Evolutionary conservation across 2,113 vertebrate genomes (phyloP), one percentile per base, ranked within the genome.

Genomic region (human): DNA sequence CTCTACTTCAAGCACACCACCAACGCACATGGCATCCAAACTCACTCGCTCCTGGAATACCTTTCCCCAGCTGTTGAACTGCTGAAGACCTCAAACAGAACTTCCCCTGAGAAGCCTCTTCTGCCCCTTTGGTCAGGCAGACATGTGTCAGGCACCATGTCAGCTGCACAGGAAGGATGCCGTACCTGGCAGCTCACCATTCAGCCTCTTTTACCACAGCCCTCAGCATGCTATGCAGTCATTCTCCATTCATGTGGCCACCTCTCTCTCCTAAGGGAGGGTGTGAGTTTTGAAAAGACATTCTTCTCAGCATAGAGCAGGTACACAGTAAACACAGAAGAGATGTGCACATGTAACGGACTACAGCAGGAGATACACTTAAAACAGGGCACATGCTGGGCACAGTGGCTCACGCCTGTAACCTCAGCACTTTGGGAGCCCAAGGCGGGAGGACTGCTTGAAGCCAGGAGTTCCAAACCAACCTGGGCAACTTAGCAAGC

Each of bases 161-260:
- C 5, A 5, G 25, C n/a, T 66, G 38, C 72, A 32, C 4, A 14
- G 25, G 40, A 68, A 88, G 90, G 43, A 66, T 6, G n/a, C 45
- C 6, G 2, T 8, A 4, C 52, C 76, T n/a, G 45, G 85, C 12
- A 25, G 50, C 52, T 92, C 50, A 17, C 80, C 45, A 64, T 17
- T 14, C 57, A 5, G 52, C 18, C 18, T 68, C 68, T 38, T 20
- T 23, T 17, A 12, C 30, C 23, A 55, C 20, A 40, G 93, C 50
- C 38, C 27, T 43, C 45, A 7, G 10, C 3, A 3, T 3, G 66
- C 38, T 27, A 16, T 1, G 0, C 32, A 3, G 14, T 2, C 48
- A 7, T 35, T 27, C 78, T 22, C 79, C 82, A 45, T 6, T 40
- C 35, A 68, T 0, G 2, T 2, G 35, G 61, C 22, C 35, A 10